These are phyloP conservation scores for Podotricha telesiphe DNA, from an alignment of 2,888 invertebrate genomes.

Conservation along the genomic window DNA sequence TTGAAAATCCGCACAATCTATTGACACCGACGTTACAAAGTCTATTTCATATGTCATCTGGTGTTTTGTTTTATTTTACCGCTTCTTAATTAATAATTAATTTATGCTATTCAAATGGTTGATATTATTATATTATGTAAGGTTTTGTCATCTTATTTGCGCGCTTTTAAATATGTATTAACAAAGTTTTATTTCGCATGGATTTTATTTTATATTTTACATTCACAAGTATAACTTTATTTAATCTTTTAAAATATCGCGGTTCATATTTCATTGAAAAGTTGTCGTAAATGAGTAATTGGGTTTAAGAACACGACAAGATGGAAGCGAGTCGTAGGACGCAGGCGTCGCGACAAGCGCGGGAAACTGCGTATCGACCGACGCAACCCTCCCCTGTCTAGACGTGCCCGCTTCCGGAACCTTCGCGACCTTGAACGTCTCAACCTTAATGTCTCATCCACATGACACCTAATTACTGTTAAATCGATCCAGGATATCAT, in stretches of 20 bases:
- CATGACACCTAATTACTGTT: slow-evolving; percentile 59
- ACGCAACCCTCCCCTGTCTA: slow-evolving; percentile 75
- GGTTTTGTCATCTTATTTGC: background rate
- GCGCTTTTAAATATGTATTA: background rate
- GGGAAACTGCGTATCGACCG: slow-evolving; percentile 83
- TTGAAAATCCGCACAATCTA: slow-evolving; percentile 50
- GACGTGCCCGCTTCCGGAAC: slow-evolving; percentile 82
- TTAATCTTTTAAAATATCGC: background rate
- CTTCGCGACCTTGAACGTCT: slow-evolving; percentile 82
- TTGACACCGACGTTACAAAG: slow-evolving; percentile 37
- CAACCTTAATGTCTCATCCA: slow-evolving; percentile 79
- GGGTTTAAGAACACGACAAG: slow-evolving; percentile 59
- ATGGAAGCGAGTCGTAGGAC: slow-evolving; percentile 64
- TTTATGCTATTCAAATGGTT: slow-evolving; percentile 2
- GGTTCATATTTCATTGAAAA: slow-evolving; percentile 20
- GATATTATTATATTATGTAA: slow-evolving; percentile 1
- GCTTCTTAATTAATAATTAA: slow-evolving; percentile 13
- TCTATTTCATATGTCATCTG: slow-evolving; percentile 8
- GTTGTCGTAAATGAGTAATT: slow-evolving; percentile 42
- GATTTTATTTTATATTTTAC: background rate
- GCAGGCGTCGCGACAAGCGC: slow-evolving; percentile 77
- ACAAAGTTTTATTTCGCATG: background rate
- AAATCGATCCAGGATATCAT: slow-evolving; percentile 39
- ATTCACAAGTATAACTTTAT: background rate
- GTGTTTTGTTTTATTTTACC: slow-evolving; percentile 10